phyloP scores from a whole-genome alignment of 2,113 vertebrate genomes.

The Carassius auratus region DNA sequence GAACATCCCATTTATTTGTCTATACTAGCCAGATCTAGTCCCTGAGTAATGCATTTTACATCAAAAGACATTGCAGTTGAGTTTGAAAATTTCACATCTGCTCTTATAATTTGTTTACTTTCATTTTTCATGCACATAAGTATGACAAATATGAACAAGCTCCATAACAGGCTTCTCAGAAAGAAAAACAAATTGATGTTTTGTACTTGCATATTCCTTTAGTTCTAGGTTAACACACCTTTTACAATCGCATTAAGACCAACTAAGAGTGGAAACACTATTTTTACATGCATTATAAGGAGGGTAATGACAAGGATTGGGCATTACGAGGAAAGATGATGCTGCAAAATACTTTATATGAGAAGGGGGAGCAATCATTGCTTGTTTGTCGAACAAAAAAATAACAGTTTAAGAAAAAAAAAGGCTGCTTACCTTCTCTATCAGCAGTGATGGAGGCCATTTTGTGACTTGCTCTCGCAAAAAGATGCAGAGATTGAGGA shows the following conservation, averaged over 20 bases:
- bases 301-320: neutral
- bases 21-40: neutral
- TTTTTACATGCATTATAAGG: constrained; percentile 17
- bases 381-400: neutral
- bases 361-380: neutral
- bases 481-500: constrained; percentile 19
- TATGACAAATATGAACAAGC: constrained; percentile 17
- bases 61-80: neutral
- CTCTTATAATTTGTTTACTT: neutral
- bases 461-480: constrained; percentile 33
- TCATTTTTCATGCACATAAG: neutral
- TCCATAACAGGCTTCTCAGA: neutral
- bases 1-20: constrained; percentile 9
- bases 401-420: neutral
- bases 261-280: neutral
- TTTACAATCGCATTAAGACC: neutral
- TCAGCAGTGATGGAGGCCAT: constrained; percentile 25
- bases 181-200: neutral
- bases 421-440: constrained; percentile 43
- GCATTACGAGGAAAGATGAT: neutral
- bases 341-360: constrained; percentile 5
- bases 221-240: neutral
- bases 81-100: neutral
- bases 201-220: neutral
- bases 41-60: constrained; percentile 15